A percentile compares a stretch with the other conserved stretches of the same genome.
phyloP scores from a whole-genome alignment of 92 coral and sea anemone species.

The Actinostola sp. region DNA sequence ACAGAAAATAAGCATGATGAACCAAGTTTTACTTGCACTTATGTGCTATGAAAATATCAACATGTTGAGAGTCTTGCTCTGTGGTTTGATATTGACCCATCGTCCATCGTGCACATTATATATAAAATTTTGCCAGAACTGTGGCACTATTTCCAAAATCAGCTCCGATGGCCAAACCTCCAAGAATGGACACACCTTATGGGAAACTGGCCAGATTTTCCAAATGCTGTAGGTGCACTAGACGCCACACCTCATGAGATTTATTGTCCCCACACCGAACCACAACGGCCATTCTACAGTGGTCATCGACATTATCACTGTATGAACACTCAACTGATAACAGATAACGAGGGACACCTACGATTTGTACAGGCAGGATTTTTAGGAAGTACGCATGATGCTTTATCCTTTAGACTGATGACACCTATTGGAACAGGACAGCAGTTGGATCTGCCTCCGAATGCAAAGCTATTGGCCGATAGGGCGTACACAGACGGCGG shows the following conservation, averaged over 20 bases:
- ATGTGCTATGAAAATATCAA: slow-evolving; percentile 33
- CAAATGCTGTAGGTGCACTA: neutral
- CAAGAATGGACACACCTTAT: neutral
- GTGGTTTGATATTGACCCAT: neutral
- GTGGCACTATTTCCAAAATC: neutral
- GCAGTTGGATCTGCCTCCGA: neutral
- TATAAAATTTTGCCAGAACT: neutral
- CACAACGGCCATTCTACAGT: neutral
- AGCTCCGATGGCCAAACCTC: neutral
- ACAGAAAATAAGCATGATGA: slow-evolving; percentile 27
- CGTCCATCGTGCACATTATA: neutral
- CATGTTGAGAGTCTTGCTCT: slow-evolving; percentile 10
- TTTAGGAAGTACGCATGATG: slow-evolving; percentile 28
- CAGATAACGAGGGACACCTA: slow-evolving; percentile 17
- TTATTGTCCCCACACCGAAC: neutral
- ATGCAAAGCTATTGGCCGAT: slow-evolving; percentile 8
- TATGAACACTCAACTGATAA: slow-evolving; percentile 34
- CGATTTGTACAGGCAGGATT: slow-evolving; percentile 26
- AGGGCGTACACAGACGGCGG: slow-evolving; percentile 22
- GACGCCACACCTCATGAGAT: neutral
- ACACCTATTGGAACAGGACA: slow-evolving; percentile 19
- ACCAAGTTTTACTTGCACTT: slow-evolving; percentile 21
- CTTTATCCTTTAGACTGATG: slow-evolving; percentile 18
- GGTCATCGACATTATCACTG: neutral
- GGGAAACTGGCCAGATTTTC: slow-evolving; percentile 11